These are phyloP conservation scores for Papilio aristodemus DNA, from an alignment of 1,140 invertebrate species.

Conservation along the genomic window DNA sequence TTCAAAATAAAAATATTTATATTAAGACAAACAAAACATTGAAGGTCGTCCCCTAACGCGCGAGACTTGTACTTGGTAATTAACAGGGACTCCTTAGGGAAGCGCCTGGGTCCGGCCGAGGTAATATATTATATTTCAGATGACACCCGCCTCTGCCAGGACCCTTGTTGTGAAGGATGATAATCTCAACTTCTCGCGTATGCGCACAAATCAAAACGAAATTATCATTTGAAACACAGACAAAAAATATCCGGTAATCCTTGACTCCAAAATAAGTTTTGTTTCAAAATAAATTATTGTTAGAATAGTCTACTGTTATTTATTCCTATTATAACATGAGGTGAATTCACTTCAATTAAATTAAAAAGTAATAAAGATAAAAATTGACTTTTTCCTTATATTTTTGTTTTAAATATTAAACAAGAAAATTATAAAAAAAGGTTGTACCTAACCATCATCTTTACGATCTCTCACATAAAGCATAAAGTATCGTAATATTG, in stretches of 20 bases:
- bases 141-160: constrained; percentile 54
- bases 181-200: constrained; percentile 55
- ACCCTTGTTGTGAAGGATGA: constrained; percentile 66
- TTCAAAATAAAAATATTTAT: constrained; percentile 38
- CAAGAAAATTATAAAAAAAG: constrained; percentile 24
- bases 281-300: not conserved
- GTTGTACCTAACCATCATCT: not conserved
- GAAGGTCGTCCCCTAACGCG: constrained; percentile 60
- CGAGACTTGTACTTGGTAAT: constrained; percentile 73
- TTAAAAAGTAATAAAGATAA: no score
- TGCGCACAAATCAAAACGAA: constrained; percentile 27
- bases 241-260: not conserved
- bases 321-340: no score
- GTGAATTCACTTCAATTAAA: no score
- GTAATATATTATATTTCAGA: constrained; percentile 76
- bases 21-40: constrained; percentile 67
- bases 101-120: constrained; percentile 56
- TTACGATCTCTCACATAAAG: constrained; percentile 16
- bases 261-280: not conserved
- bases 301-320: no score
- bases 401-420: no score
- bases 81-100: constrained; percentile 72
- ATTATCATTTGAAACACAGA: constrained; percentile 6
- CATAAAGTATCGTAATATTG: constrained; percentile 36
- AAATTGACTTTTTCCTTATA: no score